phyloP scores from a whole-genome alignment of 2,113 vertebrate genomes.

The Gracilinanus agilis region DNA sequence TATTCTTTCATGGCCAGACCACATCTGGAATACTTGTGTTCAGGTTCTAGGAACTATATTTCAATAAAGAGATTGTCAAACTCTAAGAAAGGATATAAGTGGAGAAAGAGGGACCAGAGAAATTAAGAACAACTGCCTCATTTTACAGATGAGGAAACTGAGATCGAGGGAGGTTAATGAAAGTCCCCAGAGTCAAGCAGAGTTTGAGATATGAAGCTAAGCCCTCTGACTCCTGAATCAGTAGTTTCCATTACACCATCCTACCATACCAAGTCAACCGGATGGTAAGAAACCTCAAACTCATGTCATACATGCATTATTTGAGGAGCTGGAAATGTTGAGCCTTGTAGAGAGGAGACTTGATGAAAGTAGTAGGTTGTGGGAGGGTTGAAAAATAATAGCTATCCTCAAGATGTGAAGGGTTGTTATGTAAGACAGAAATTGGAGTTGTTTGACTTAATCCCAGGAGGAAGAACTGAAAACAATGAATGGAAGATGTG shows the following conservation, averaged over 20 bases:
- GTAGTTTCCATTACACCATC: neutral
- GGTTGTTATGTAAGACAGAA: neutral
- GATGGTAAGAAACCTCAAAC: neutral
- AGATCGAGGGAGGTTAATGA: neutral
- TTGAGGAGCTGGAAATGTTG: neutral
- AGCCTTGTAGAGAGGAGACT: neutral
- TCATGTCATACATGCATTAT: neutral
- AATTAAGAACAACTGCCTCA: neutral
- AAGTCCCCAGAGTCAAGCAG: neutral
- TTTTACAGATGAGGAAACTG: neutral
- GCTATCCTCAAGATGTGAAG: neutral
- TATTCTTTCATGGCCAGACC: neutral
- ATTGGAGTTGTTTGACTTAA: neutral
- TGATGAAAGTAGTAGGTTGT: neutral
- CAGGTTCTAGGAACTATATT: neutral
- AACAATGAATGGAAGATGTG: neutral
- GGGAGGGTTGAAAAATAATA: neutral
- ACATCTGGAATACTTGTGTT: neutral
- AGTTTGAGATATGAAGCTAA: neutral
- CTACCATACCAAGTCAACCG: neutral
- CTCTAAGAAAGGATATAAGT: neutral
- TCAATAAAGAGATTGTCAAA: neutral
- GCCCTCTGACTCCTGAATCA: neutral
- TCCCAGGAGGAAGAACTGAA: neutral
- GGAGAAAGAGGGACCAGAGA: neutral